Conservation (phyloP, 2,113 vertebrate genomes). For the Chroicocephalus ridibundus region DNA sequence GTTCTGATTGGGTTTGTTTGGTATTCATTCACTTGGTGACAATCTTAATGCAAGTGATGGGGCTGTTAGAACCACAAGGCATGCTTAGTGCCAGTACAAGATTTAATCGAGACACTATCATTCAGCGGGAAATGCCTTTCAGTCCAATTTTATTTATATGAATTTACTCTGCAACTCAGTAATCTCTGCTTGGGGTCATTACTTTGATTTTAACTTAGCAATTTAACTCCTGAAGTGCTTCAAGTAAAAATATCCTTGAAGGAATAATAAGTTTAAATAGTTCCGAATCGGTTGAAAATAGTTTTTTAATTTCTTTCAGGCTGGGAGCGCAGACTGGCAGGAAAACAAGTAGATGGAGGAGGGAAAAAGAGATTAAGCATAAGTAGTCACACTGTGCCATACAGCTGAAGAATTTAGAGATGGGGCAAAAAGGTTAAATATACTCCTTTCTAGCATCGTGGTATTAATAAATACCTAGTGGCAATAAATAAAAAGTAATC, state of each 20-base stretch:
- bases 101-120: conserved; percentile 72
- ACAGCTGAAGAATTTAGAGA: not conserved
- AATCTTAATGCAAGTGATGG: conserved; percentile 63
- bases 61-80: conserved; percentile 59
- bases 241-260: conserved; percentile 76
- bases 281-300: conserved; percentile 66
- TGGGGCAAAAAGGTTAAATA: not conserved
- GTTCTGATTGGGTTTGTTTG: conserved; percentile 71
- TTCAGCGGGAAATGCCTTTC: conserved; percentile 72
- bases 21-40: conserved; percentile 68
- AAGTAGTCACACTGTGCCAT: not conserved
- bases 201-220: conserved; percentile 77
- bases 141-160: conserved; percentile 72
- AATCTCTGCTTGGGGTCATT: conserved; percentile 77
- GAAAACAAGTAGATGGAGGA: conserved; percentile 22
- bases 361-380: conserved; percentile 45
- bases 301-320: conserved; percentile 72
- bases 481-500: not conserved
- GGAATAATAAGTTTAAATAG: conserved; percentile 73
- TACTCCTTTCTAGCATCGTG: not conserved
- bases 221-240: conserved; percentile 74
- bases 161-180: conserved; percentile 71
- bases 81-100: conserved; percentile 57
- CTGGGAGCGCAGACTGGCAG: conserved; percentile 30
- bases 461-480: not conserved